phyloP scores from a whole-genome alignment of 2,888 invertebrate species.

The Dexiosoma caninum region DNA sequence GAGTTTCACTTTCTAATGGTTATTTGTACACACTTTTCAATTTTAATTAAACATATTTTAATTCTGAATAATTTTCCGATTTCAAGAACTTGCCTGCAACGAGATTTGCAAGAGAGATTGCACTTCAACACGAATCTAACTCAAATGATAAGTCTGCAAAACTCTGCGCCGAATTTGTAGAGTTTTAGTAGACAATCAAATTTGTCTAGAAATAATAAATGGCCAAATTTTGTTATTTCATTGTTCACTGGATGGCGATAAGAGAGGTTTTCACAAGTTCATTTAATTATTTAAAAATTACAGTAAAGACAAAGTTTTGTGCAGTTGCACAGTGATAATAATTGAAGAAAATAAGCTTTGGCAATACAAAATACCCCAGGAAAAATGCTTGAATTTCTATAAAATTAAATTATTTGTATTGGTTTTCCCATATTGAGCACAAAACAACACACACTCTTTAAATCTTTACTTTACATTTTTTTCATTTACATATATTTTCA shows the following conservation, averaged over 20 bases:
- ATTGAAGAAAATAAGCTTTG: neutral
- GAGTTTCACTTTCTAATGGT: neutral
- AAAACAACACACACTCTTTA: too few species aligned
- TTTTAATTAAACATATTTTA: neutral
- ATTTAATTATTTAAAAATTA: neutral
- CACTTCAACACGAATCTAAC: constrained; percentile 15
- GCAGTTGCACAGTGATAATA: neutral
- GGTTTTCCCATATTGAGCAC: too few species aligned
- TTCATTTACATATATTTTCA: too few species aligned
- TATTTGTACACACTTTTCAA: neutral
- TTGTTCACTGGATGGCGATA: neutral
- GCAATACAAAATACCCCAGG: too few species aligned
- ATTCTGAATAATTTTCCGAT: neutral
- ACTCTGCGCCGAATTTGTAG: neutral
- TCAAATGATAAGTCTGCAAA: constrained; percentile 14
- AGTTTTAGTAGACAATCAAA: constrained; percentile 12
- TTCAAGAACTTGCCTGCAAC: neutral
- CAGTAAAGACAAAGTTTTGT: neutral
- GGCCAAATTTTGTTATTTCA: neutral
- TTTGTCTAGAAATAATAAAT: constrained; percentile 32
- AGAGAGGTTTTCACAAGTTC: constrained; percentile 13
- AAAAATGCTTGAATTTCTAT: too few species aligned
- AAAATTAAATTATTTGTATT: too few species aligned
- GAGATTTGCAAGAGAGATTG: neutral
- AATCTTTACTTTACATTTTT: too few species aligned